phyloP scores from a whole-genome alignment of 2,113 vertebrate species.

The Numenius arquata region DNA sequence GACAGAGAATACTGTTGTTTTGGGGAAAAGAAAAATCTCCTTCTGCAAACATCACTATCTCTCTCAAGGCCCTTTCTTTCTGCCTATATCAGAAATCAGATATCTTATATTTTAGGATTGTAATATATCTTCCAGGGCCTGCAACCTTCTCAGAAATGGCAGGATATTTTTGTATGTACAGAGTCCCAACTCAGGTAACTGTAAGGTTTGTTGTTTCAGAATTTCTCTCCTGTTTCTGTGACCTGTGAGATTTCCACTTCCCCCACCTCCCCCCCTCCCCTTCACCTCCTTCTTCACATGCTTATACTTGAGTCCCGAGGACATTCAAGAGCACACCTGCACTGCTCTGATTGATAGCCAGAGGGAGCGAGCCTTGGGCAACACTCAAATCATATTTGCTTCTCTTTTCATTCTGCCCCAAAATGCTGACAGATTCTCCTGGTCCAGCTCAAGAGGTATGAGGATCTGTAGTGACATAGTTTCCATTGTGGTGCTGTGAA shows the following conservation, averaged over 20 bases:
- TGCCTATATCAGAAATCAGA: not conserved
- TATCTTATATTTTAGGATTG: not conserved
- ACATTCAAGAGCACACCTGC: not conserved
- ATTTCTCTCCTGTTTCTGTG: not conserved
- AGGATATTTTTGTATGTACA: not conserved
- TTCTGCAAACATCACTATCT: not conserved
- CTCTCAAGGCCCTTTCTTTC: not conserved
- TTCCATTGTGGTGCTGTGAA: not conserved
- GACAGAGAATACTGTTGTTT: not conserved
- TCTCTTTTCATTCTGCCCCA: not conserved
- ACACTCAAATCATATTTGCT: fast-evolving
- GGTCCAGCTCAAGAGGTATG: not conserved
- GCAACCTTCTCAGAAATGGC: not conserved
- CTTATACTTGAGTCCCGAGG: not conserved
- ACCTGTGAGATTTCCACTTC: not conserved
- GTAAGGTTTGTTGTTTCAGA: not conserved
- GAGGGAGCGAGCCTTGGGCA: fast-evolving
- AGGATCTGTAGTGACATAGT: not conserved
- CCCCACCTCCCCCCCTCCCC: not conserved
- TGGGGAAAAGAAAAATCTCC: not conserved
- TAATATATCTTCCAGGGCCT: not conserved
- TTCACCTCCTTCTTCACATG: not conserved
- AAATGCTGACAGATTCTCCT: not conserved
- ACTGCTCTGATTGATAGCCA: not conserved
- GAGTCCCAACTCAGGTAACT: not conserved